Evolutionary conservation across 2,888 invertebrate species (phyloP).

Genomic region (Xestia ashworthii): DNA sequence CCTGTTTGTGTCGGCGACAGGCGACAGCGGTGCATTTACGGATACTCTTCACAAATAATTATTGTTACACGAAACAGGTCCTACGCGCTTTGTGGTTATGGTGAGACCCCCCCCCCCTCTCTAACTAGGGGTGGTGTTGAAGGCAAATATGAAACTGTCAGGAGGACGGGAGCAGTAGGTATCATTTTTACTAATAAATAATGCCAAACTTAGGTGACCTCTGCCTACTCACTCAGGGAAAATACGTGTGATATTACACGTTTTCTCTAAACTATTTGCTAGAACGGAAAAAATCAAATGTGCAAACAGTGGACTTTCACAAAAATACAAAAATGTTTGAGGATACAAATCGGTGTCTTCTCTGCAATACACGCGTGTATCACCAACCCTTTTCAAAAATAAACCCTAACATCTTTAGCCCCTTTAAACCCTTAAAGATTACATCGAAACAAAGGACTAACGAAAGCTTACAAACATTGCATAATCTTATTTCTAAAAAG

Average conservation of each 20-base stretch:
- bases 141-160: background rate
- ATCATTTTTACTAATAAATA: background rate
- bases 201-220: background rate
- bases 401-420: background rate
- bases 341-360: background rate
- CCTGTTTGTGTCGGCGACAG: slow-evolving; percentile 37
- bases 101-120: background rate
- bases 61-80: slow-evolving; percentile 16
- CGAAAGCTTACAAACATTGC: background rate
- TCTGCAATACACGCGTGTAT: background rate
- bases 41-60: slow-evolving; percentile 44
- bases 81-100: slow-evolving; percentile 16
- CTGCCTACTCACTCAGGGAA: background rate
- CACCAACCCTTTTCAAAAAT: slow-evolving; percentile 9
- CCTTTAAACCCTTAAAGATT: slow-evolving; percentile 6
- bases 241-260: background rate
- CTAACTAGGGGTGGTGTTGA: background rate
- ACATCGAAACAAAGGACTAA: slow-evolving; percentile 24
- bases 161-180: background rate
- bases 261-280: background rate
- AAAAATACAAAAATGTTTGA: background rate
- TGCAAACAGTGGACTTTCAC: background rate
- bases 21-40: slow-evolving; percentile 36
- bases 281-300: background rate
- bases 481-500: slow-evolving; percentile 5